Conservation (phyloP, 2,113 vertebrate genomes). For the Myanophis thanlyinensis region DNA sequence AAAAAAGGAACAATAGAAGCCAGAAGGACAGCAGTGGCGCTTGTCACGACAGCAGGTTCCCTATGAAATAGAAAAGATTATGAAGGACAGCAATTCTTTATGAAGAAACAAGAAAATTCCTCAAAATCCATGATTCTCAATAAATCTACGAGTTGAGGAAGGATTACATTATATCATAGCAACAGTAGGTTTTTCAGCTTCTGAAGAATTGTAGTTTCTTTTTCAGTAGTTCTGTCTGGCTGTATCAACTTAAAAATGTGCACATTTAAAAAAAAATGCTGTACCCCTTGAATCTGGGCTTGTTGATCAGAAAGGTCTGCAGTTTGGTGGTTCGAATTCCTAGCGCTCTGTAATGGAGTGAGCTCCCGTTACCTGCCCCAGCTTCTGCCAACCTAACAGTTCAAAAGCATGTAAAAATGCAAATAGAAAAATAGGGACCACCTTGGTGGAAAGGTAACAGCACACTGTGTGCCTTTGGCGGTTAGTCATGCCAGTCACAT, state of each 20-base stretch:
- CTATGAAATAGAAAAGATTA: background rate
- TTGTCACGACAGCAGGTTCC: background rate
- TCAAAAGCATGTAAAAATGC: too few species aligned
- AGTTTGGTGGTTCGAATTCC: too few species aligned
- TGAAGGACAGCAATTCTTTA: background rate
- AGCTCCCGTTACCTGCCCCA: too few species aligned
- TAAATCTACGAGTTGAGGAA: background rate
- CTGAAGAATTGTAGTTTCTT: background rate
- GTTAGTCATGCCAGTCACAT: too few species aligned
- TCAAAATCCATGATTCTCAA: background rate
- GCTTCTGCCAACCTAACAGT: too few species aligned
- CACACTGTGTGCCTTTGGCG: too few species aligned
- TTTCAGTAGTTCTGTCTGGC: background rate
- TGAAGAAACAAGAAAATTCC: background rate
- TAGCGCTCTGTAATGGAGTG: too few species aligned
- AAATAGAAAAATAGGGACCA: too few species aligned
- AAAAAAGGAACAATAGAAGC: background rate
- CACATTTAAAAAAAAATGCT: background rate
- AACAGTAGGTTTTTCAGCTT: background rate
- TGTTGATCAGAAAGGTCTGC: too few species aligned
- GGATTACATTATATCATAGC: background rate
- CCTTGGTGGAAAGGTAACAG: too few species aligned
- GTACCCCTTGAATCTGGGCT: background rate
- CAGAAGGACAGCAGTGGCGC: conserved; percentile 3
- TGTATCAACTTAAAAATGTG: background rate